Evolutionary conservation across 1,140 invertebrate species (phyloP).

Genomic region (Brachionus asplanchnoidis): DNA sequence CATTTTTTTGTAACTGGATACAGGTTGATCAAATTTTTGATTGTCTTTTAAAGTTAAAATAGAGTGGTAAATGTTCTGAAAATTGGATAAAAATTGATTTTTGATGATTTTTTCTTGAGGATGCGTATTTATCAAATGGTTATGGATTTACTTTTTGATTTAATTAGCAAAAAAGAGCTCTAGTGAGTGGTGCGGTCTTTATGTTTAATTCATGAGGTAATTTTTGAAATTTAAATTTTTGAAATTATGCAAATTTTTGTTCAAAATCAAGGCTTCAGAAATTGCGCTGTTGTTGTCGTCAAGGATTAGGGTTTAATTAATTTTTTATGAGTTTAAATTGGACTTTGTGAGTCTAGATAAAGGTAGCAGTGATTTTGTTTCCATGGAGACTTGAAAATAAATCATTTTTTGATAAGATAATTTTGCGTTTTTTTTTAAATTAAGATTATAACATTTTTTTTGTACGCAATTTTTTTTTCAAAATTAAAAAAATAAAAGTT

Average conservation of each 20-base stretch:
- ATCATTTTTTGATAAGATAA: neutral
- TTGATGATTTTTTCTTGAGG: too few species aligned
- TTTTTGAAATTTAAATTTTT: neutral
- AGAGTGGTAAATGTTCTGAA: too few species aligned
- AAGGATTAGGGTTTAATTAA: neutral
- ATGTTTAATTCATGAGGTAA: neutral
- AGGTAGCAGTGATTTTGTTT: neutral
- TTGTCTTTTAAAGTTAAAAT: too few species aligned
- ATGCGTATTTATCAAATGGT: too few species aligned
- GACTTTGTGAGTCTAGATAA: neutral
- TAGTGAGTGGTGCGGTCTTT: neutral
- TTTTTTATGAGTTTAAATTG: neutral
- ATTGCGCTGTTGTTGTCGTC: neutral
- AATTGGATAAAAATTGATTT: too few species aligned
- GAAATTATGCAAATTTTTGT: neutral
- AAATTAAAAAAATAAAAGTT: too few species aligned
- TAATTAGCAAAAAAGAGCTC: too few species aligned
- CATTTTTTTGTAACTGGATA: too few species aligned
- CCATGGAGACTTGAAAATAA: neutral
- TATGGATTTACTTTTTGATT: too few species aligned
- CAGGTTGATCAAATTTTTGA: too few species aligned
- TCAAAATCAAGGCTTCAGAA: neutral
- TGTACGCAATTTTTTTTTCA: too few species aligned
- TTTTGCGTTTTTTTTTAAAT: neutral
- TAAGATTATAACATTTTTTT: too few species aligned